These are phyloP conservation scores for Hycleus cichorii DNA, from an alignment of 1,140 invertebrate genomes.

Conservation along the genomic window DNA sequence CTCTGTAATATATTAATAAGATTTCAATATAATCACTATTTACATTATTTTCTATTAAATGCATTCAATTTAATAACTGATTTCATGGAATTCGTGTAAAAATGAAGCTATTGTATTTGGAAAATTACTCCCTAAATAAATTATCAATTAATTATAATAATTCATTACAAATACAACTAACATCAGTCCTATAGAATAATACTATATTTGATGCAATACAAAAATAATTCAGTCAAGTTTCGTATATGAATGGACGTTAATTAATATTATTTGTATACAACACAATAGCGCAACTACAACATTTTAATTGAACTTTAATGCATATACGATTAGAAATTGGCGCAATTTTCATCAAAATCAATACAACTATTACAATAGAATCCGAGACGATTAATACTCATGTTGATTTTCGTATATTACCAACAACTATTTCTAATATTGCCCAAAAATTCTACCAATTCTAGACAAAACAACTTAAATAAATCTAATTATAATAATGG, in stretches of 20 bases:
- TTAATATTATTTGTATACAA: neutral
- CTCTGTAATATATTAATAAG: neutral
- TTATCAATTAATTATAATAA: conserved; percentile 7
- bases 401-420: too few species aligned
- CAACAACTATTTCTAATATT: too few species aligned
- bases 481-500: neutral
- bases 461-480: neutral
- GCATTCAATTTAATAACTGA: neutral
- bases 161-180: conserved; percentile 16
- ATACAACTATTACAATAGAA: neutral
- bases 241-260: conserved; percentile 24
- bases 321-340: too few species aligned
- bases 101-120: conserved; percentile 1
- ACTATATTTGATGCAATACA: conserved; percentile 20
- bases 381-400: neutral
- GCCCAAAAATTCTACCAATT: neutral
- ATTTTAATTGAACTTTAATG: conserved; percentile 17
- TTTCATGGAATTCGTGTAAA: neutral
- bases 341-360: neutral
- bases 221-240: conserved; percentile 27
- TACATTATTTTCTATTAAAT: neutral
- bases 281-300: conserved; percentile 17
- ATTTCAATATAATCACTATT: neutral
- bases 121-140: neutral
- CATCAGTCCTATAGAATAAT: conserved; percentile 23